Conservation (phyloP, 2,888 invertebrate species). For the Coenonympha glycerion region DNA sequence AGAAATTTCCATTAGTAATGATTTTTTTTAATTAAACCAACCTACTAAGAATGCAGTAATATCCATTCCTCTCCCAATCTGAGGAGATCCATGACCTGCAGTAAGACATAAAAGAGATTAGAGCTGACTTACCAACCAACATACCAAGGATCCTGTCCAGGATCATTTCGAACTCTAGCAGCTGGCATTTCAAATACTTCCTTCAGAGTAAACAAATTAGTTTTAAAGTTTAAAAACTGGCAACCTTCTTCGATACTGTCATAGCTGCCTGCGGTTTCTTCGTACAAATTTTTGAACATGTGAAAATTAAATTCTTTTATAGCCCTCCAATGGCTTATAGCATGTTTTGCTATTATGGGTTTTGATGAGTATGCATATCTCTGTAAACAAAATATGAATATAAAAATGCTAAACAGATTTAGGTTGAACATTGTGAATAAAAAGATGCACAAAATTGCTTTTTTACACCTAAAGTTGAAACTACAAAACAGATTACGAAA, state of each 20-base stretch:
- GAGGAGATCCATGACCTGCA: too few relatives aligned
- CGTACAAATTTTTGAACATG: constrained; percentile 82
- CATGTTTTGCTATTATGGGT: constrained; percentile 87
- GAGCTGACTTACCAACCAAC: constrained; percentile 84
- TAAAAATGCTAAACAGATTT: background rate
- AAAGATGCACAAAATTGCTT: background rate
- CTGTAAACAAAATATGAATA: constrained; percentile 38
- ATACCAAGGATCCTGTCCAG: constrained; percentile 86
- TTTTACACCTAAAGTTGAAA: background rate
- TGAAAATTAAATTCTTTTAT: constrained; percentile 79
- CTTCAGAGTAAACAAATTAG: constrained; percentile 83
- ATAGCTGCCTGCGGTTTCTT: constrained; percentile 80
- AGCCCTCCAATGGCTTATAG: constrained; percentile 86
- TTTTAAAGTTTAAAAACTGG: constrained; percentile 90
- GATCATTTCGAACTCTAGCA: constrained; percentile 77
- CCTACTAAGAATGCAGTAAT: too few relatives aligned
- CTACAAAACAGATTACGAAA: background rate
- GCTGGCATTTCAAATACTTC: constrained; percentile 87
- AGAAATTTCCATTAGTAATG: too few relatives aligned
- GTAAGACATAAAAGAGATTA: too few relatives aligned
- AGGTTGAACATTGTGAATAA: background rate
- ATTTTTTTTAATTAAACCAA: too few relatives aligned
- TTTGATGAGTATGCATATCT: constrained; percentile 84
- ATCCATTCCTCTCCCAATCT: too few relatives aligned
- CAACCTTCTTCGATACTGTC: constrained; percentile 86